These are phyloP conservation scores for Drosophila bocqueti DNA, from an alignment of 1,140 invertebrate species.

Conservation along the genomic window DNA sequence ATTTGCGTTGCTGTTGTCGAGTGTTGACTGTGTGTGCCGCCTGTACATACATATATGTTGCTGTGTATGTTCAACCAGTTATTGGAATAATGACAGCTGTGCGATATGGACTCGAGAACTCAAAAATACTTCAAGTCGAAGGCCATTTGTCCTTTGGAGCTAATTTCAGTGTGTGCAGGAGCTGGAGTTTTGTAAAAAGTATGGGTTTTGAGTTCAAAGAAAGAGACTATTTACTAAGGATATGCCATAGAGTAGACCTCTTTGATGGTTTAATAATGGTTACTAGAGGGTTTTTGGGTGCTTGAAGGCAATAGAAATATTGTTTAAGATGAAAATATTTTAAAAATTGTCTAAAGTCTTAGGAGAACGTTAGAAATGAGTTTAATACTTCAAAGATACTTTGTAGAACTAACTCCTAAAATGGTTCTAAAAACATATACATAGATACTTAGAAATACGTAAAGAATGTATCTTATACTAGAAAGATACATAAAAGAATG, in stretches of 20 bases:
- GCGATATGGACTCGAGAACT: slow-evolving; percentile 46
- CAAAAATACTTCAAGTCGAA: slow-evolving; percentile 39
- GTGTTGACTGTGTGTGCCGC: slow-evolving; percentile 15
- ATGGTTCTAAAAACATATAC: too few relatives aligned
- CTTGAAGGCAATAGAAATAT: background rate
- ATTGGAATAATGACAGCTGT: slow-evolving; percentile 82
- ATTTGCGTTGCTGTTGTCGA: slow-evolving; percentile 32
- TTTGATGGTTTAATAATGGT: background rate
- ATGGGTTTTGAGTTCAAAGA: background rate
- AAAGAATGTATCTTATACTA: too few relatives aligned
- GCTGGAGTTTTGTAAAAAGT: slow-evolving; percentile 15
- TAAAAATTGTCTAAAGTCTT: background rate
- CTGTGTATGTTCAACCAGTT: slow-evolving; percentile 66
- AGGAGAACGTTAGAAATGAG: background rate
- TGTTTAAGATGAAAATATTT: too few relatives aligned
- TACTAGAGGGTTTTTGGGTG: background rate
- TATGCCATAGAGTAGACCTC: background rate
- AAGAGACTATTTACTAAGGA: background rate
- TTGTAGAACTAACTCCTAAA: background rate
- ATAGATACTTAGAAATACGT: background rate
- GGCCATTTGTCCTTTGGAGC: slow-evolving; percentile 57
- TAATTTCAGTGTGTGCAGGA: slow-evolving; percentile 13
- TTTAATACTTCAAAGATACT: background rate
- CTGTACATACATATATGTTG: background rate
- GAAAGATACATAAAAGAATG: background rate